Evolutionary conservation across 2,797 vertebrate genomes (phyloP).

Genomic region (Falco naumanni): DNA sequence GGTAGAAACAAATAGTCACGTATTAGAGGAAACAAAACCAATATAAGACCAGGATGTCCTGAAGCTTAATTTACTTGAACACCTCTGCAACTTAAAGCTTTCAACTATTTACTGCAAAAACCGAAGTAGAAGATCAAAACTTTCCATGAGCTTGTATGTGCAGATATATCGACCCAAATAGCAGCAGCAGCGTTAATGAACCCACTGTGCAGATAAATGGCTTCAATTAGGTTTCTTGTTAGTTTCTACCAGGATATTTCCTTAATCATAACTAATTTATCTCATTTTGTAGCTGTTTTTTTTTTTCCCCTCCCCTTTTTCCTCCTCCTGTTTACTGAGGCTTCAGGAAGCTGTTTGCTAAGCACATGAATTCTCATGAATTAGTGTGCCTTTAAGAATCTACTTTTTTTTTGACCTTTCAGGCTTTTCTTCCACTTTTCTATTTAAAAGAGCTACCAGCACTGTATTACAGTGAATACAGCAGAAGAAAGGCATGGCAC

Average conservation of each 20-base stretch:
- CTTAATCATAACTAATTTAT: constrained; percentile 61
- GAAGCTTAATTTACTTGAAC: neutral
- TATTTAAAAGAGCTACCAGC: neutral
- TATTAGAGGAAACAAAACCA: neutral
- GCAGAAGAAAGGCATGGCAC: neutral
- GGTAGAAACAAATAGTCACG: neutral
- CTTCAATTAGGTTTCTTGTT: constrained; percentile 70
- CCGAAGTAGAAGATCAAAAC: neutral
- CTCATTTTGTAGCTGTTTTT: constrained; percentile 4
- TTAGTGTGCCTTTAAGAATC: neutral
- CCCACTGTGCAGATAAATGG: constrained; percentile 61
- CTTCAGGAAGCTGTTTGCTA: neutral
- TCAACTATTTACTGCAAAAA: neutral
- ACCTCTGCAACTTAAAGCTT: neutral
- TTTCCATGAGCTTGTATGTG: neutral
- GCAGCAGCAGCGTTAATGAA: constrained; percentile 43
- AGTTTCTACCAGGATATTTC: constrained; percentile 67
- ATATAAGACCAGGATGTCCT: neutral
- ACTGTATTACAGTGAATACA: neutral
- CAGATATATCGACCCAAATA: constrained; percentile 28
- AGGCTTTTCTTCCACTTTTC: neutral
- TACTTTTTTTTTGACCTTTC: neutral
- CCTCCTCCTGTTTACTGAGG: neutral
- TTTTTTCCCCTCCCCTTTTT: neutral
- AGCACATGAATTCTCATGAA: neutral